Conservation (phyloP, 2,888 invertebrate species). For the Harpalus rubripes region DNA sequence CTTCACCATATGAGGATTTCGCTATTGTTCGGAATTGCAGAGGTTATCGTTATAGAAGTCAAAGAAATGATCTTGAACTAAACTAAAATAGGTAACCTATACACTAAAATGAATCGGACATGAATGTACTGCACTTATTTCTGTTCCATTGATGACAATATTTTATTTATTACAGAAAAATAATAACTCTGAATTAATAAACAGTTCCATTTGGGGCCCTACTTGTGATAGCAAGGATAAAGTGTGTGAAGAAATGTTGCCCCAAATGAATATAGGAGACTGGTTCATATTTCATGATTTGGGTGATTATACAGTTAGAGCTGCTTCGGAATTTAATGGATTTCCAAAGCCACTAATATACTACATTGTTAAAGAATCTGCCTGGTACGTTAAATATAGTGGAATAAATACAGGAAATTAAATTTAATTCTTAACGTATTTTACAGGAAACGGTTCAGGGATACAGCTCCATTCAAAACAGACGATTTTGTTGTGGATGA, state of each 20-base stretch:
- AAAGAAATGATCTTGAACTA: too few species aligned
- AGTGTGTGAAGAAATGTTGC: not conserved
- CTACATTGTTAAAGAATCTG: constrained; percentile 2
- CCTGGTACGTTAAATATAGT: not conserved
- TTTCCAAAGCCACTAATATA: not conserved
- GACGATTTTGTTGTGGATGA: too few species aligned
- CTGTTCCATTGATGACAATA: too few species aligned
- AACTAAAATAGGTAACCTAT: too few species aligned
- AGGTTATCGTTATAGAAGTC: too few species aligned
- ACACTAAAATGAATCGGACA: too few species aligned
- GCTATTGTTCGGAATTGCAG: too few species aligned
- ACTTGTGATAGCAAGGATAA: constrained; percentile 14
- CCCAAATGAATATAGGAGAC: constrained; percentile 20
- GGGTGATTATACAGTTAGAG: constrained; percentile 4
- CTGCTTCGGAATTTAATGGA: constrained; percentile 19
- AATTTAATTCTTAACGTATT: not conserved
- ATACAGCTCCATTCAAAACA: not conserved
- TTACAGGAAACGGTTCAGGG: not conserved
- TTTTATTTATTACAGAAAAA: too few species aligned
- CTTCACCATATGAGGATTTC: too few species aligned
- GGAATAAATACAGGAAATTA: not conserved
- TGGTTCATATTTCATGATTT: constrained; percentile 17
- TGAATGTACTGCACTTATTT: too few species aligned
- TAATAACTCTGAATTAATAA: too few species aligned
- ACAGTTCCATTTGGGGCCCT: too few species aligned